These are phyloP conservation scores for Xerus rutilus DNA, from an alignment of 2,797 vertebrate genomes.

Conservation along the genomic window DNA sequence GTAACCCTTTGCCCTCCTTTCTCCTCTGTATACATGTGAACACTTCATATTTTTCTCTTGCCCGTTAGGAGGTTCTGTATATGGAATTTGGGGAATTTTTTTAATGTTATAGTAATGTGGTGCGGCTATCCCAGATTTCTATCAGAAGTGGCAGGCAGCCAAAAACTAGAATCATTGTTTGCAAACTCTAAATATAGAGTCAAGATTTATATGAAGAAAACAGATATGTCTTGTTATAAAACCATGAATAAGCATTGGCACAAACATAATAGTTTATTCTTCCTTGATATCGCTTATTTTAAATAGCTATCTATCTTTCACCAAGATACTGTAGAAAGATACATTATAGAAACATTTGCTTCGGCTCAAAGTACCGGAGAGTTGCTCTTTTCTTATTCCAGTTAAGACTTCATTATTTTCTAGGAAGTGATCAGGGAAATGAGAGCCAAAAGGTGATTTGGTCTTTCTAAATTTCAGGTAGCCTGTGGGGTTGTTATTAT, in stretches of 20 bases:
- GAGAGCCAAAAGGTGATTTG: conserved; percentile 79
- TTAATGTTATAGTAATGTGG: conserved; percentile 81
- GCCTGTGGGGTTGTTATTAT: conserved; percentile 73
- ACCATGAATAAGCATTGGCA: conserved; percentile 90
- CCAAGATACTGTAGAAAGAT: conserved; percentile 84
- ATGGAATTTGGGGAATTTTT: conserved; percentile 76
- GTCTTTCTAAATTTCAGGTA: conserved; percentile 68
- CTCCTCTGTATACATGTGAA: not conserved
- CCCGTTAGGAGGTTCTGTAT: conserved; percentile 59
- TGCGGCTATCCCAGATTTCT: conserved; percentile 87
- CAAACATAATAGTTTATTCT: conserved; percentile 88
- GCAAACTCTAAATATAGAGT: conserved; percentile 91
- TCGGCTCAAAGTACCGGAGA: conserved; percentile 79
- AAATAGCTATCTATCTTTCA: conserved; percentile 86
- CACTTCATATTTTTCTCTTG: conserved; percentile 28
- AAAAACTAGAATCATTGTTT: conserved; percentile 90
- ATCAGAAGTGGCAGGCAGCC: conserved; percentile 89
- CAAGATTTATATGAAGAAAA: conserved; percentile 90
- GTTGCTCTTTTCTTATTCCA: conserved; percentile 84
- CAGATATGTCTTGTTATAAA: conserved; percentile 90
- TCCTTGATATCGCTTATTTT: conserved; percentile 89
- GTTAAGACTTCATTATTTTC: conserved; percentile 85
- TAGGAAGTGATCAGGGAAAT: conserved; percentile 82
- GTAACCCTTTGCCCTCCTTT: conserved; percentile 2
- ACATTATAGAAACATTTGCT: conserved; percentile 82